phyloP scores from a whole-genome alignment of 2,113 vertebrate genomes.

The Pangasianodon hypophthalmus region DNA sequence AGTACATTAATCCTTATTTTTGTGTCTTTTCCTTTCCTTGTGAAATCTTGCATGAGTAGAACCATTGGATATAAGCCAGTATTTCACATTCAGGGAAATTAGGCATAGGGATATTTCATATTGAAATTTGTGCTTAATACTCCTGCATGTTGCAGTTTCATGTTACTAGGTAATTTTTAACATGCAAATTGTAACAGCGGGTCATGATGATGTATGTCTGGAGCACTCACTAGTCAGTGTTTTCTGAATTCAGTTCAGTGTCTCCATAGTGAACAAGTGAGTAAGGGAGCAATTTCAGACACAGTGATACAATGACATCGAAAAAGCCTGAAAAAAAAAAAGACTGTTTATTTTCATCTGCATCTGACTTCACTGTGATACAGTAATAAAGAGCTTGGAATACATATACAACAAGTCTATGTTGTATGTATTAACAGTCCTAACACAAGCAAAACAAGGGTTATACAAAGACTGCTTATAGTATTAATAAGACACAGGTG shows the following conservation, averaged over 20 bases:
- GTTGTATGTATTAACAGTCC: background rate
- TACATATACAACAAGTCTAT: background rate
- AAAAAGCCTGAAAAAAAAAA: background rate
- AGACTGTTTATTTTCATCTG: background rate
- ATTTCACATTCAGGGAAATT: background rate
- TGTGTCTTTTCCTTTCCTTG: background rate
- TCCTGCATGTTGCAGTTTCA: background rate
- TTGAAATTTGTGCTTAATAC: background rate
- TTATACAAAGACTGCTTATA: background rate
- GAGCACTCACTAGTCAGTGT: background rate
- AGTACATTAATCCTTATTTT: background rate
- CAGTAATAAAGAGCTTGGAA: background rate
- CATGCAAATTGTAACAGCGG: background rate
- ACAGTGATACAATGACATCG: background rate
- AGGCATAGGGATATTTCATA: background rate
- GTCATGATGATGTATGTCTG: background rate
- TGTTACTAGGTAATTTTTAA: background rate
- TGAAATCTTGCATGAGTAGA: background rate
- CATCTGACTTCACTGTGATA: background rate
- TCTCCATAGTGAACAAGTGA: background rate
- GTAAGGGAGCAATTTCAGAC: background rate
- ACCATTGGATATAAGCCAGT: background rate
- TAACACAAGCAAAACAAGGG: background rate
- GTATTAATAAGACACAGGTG: background rate
- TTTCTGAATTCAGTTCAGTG: background rate